Percentiles rank a stretch among this genome's conserved stretches.
phyloP scores from a whole-genome alignment of 2,888 invertebrate genomes.

The Nowickia ferox region DNA sequence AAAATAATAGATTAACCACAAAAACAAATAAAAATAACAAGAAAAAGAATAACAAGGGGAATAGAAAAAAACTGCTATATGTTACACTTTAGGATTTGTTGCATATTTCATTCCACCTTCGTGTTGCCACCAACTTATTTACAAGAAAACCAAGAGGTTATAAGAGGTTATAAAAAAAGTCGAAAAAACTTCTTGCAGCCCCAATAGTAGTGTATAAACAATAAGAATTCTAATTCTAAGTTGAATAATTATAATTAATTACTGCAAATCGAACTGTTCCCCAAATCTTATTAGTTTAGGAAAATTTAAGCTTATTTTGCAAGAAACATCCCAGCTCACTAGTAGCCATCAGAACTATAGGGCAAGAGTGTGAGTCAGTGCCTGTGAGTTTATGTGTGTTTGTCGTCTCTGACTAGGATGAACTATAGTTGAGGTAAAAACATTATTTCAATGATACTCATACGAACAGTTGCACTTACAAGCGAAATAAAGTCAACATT shows the following conservation, averaged over 20 bases:
- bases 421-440: slow-evolving; percentile 50
- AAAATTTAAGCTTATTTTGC: too few relatives aligned
- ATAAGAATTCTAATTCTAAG: too few relatives aligned
- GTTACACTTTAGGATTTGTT: slow-evolving; percentile 53
- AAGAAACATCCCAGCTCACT: background rate
- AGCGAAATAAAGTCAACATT: slow-evolving; percentile 70
- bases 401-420: background rate
- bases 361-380: background rate
- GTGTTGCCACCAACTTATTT: slow-evolving; percentile 17
- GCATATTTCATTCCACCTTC: slow-evolving; percentile 52
- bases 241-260: too few relatives aligned
- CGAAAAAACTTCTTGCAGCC: background rate
- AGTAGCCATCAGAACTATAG: background rate
- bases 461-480: slow-evolving; percentile 64
- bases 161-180: background rate
- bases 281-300: too few relatives aligned
- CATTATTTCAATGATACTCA: slow-evolving; percentile 54
- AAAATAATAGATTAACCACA: too few relatives aligned
- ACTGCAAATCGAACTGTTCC: too few relatives aligned
- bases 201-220: background rate
- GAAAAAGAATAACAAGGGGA: background rate
- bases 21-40: background rate
- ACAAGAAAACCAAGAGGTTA: slow-evolving; percentile 17
- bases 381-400: background rate
- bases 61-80: slow-evolving; percentile 31